These are phyloP conservation scores for Theristus sp. DNA, from an alignment of 2,888 invertebrate genomes.

Conservation along the genomic window DNA sequence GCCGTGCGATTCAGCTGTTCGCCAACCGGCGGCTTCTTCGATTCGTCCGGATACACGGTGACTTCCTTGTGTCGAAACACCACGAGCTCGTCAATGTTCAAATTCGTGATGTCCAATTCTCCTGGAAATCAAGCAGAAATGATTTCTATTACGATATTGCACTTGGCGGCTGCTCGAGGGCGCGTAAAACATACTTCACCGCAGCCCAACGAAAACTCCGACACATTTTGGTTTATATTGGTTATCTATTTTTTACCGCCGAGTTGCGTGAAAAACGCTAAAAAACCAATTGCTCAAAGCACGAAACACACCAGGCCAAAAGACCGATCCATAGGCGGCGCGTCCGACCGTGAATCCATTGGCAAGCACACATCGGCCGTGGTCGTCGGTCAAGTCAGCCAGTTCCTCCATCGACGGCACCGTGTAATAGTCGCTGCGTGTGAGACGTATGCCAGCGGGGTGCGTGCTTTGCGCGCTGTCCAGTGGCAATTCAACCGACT, in stretches of 20 bases:
- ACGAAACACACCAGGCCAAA: constrained; percentile 31
- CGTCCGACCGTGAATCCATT: constrained; percentile 35
- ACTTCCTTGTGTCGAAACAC: constrained; percentile 84
- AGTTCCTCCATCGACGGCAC: constrained; percentile 66
- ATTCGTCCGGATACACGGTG: constrained; percentile 73
- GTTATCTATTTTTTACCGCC: too few relatives aligned
- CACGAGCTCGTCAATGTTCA: constrained; percentile 37
- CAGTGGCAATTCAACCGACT: too few relatives aligned
- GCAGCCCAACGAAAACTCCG: too few relatives aligned
- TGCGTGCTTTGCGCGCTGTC: constrained; percentile 17
- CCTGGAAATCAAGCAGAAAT: constrained; percentile 17
- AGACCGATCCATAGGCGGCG: constrained; percentile 34
- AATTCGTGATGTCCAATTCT: constrained; percentile 10
- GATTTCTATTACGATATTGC: too few relatives aligned
- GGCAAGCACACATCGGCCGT: constrained; percentile 8
- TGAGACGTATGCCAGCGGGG: constrained; percentile 55
- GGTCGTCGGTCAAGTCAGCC: constrained; percentile 19
- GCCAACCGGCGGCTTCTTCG: constrained; percentile 70
- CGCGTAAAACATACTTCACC: too few relatives aligned
- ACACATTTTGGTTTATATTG: too few relatives aligned
- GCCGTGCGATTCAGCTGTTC: constrained; percentile 46
- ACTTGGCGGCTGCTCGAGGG: too few relatives aligned
- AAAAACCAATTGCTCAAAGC: background rate
- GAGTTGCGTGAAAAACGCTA: too few relatives aligned
- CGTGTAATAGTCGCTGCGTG: constrained; percentile 70